Evolutionary conservation across 1,140 invertebrate genomes (phyloP).

Genomic region (Plectrocnemia conspersa): DNA sequence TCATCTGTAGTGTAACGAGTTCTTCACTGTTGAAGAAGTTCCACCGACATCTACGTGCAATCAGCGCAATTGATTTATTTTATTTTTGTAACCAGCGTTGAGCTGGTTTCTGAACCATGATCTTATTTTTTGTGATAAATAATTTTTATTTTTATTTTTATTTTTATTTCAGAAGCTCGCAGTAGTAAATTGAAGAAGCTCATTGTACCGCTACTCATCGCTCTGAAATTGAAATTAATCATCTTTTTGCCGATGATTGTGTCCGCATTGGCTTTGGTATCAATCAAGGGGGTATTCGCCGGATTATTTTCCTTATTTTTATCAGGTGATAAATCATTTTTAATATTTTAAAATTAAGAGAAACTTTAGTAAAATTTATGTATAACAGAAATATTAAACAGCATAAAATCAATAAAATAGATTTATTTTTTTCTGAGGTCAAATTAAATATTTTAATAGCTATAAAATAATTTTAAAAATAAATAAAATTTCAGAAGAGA

Average conservation of each 20-base stretch:
- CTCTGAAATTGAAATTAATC: slow-evolving; percentile 59
- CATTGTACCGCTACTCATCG: slow-evolving; percentile 57
- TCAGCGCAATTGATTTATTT: background rate
- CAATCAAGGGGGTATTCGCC: slow-evolving; percentile 60
- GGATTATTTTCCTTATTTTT: slow-evolving; percentile 59
- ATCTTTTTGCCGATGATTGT: slow-evolving; percentile 60
- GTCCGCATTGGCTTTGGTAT: slow-evolving; percentile 56
- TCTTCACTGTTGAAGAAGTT: background rate
- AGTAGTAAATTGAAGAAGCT: slow-evolving; percentile 58
- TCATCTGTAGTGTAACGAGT: slow-evolving; percentile 1
- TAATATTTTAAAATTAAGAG: slow-evolving; percentile 12
- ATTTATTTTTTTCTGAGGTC: too few relatives aligned
- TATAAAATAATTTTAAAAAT: too few relatives aligned
- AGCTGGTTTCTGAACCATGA: background rate
- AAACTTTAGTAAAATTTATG: too few relatives aligned
- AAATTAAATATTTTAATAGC: too few relatives aligned
- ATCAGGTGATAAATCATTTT: slow-evolving; percentile 40
- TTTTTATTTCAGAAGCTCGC: slow-evolving; percentile 50
- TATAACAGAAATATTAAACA: too few relatives aligned
- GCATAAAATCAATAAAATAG: too few relatives aligned
- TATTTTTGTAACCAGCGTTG: slow-evolving; percentile 4
- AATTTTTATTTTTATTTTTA: slow-evolving; percentile 7
- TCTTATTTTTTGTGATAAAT: slow-evolving; percentile 8
- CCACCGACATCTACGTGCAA: background rate
- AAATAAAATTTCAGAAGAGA: slow-evolving; percentile 31